Base-by-base conservation (phyloP, 1,140 invertebrate genomes). In the Drosophila grimshawi region DNA sequence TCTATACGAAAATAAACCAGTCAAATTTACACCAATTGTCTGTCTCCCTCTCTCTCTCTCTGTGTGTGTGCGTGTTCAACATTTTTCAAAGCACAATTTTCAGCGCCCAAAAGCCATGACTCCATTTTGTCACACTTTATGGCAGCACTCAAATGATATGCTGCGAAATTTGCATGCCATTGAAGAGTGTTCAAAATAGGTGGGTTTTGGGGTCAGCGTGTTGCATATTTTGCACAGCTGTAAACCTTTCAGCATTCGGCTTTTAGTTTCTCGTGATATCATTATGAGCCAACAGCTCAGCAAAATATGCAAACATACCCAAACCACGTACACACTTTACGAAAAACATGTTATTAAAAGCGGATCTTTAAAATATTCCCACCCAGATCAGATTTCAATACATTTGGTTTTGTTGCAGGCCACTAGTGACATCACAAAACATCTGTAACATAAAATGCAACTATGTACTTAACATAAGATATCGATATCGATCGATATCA, bases 121-220 rank as follows among this genome's bases (percentile, higher is more conserved):
- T 67, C 65, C 71, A 74, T 74, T 74, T 74, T 74, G 71, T 74
- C 71, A 74, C 71, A 74, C 74, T 77, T 74, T 74, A 77, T 77
- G 65, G 71, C 71, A 64, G 65, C 76, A 59, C 76, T 78, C 71
- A 75, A 78, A 75, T 19, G 56, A 63, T 55, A 59, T 51, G 69
- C 69, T 67, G 73, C 76, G 53, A 86, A 85, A 85, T 83, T 80
- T 85, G 78, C 82, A 80, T 85, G 68, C 51, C 56, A 73, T 46
- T 60, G 27, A 48, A 56, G 5, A 43, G 43, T 27, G 39, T 55
- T 67, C 52, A 19, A 46, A 45, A 49, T 19, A 62, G 1, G 3
- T 1, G 27, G 8, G 43, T 37, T 19, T 27, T 37, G 7, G 8
- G 37, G 29, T 5, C 0, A 19, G 19, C 37, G 8, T 3, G 55